phyloP scores from a whole-genome alignment of 1,140 invertebrate species.

The Cydia fagiglandana region DNA sequence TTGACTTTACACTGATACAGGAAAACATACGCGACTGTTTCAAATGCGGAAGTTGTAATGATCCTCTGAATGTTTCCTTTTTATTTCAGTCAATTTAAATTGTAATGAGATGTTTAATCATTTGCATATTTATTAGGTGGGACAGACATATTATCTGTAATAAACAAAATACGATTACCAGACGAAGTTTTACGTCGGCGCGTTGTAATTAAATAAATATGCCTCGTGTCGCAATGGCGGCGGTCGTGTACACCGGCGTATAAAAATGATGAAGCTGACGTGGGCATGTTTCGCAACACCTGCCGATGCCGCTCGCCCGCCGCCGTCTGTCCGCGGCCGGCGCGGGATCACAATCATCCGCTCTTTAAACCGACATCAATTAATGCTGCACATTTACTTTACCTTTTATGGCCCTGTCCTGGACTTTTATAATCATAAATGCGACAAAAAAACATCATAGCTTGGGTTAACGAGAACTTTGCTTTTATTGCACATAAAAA shows the following conservation, averaged over 20 bases:
- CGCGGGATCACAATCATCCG: conserved; percentile 8
- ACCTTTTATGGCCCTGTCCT: neutral
- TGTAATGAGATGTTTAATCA: conserved; percentile 40
- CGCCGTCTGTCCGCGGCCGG: conserved; percentile 18
- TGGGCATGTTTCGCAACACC: conserved; percentile 61
- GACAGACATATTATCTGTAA: neutral
- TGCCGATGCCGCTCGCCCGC: conserved; percentile 41
- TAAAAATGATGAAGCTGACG: conserved; percentile 66
- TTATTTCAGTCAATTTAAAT: conserved; percentile 15
- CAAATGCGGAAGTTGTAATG: conserved; percentile 34
- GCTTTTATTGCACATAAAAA: conserved; percentile 19
- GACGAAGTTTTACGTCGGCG: conserved; percentile 2
- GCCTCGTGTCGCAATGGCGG: conserved; percentile 61
- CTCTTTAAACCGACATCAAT: neutral
- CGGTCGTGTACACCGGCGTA: conserved; percentile 50
- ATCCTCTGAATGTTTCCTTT: conserved; percentile 19
- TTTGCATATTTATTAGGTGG: neutral
- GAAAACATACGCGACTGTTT: conserved; percentile 35
- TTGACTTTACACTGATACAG: conserved; percentile 43
- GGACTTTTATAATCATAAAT: conserved; percentile 12
- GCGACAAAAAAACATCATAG: conserved; percentile 13
- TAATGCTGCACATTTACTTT: conserved; percentile 15
- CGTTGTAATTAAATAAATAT: conserved; percentile 29
- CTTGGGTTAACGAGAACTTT: conserved; percentile 13
- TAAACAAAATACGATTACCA: conserved; percentile 15